Evolutionary conservation across 2,888 invertebrate species (phyloP).

Genomic region (Microctonus aethiopoides): DNA sequence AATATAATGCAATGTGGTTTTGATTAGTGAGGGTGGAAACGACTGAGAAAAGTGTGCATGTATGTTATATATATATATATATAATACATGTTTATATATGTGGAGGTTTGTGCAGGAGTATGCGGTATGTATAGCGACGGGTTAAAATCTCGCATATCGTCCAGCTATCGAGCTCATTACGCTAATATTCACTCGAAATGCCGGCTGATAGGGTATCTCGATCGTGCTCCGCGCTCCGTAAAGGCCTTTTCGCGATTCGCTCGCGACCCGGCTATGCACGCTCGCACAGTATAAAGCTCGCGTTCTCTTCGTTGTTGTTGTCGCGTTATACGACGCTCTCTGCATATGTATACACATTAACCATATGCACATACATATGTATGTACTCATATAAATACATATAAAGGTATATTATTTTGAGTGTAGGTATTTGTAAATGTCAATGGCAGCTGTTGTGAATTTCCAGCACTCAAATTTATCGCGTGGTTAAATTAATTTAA

Average conservation of each 20-base stretch:
- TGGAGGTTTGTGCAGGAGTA: constrained; percentile 19
- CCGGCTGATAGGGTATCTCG: constrained; percentile 60
- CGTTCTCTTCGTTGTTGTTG: constrained; percentile 20
- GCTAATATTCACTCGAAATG: constrained; percentile 66
- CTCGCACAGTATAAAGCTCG: constrained; percentile 17
- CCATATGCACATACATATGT: background rate
- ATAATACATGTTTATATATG: background rate
- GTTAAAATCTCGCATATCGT: constrained; percentile 59
- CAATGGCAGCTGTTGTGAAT: constrained; percentile 17
- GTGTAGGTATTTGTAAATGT: constrained; percentile 10
- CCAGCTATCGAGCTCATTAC: constrained; percentile 64
- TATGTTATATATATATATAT: background rate
- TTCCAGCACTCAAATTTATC: constrained; percentile 2
- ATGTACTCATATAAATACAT: background rate
- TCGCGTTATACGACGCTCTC: background rate
- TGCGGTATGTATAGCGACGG: constrained; percentile 49
- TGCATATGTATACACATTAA: background rate
- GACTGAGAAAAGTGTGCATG: constrained; percentile 11
- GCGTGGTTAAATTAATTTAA: background rate
- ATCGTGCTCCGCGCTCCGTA: constrained; percentile 60
- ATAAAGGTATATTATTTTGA: background rate
- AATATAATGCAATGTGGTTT: background rate
- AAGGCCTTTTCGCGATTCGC: constrained; percentile 57
- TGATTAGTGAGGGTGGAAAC: constrained; percentile 9
- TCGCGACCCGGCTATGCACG: constrained; percentile 36